Evolutionary conservation across 2,113 vertebrate genomes (phyloP), one percentile per base, ranked within the genome.

Genomic region (rabbit (Oryctolagus cuniculus)): DNA sequence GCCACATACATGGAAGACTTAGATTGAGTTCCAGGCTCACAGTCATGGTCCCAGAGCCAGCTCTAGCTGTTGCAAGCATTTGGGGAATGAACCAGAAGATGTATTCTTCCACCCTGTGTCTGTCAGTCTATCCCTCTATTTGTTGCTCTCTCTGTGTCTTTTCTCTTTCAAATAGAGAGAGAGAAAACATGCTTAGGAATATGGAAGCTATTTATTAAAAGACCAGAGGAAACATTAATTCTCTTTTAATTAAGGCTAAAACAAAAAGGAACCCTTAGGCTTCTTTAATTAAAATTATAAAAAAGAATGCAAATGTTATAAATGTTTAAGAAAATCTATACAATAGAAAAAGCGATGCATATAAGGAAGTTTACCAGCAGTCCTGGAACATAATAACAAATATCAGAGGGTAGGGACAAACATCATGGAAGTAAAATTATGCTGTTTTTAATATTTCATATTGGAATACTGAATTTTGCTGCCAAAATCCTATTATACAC

Each of bases 241-340:
- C 51, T 10, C 8, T 69, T 91, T 80, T 75, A 93, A 75, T 81
- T 84, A 88, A 58, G 69, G 29, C 21, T 31, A 75, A 44, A 36
- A 19, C 4, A 61, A 49, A 93, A n/a, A n/a, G 15, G 17, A 85
- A 73, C 4, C 19, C 86, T 29, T 89, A 79, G 74, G 22, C 70
- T 95, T 44, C 61, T 87, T 86, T 90, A 70, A 96, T 74, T 79
- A 87, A 90, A 82, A 21, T 88, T 66, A 67, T 38, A 44, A 87
- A 94, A 92, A 87, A 61, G 25, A 72, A 51, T 51, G 11, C 49
- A 63, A 90, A 80, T 70, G 3, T 64, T 67, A 86, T 86, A 72
- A 69, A 53, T 70, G 4, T 49, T 88, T 82, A 66, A 63, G 84
- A 78, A 91, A 53, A 96, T 53, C 1, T 51, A 44, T 55, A 27